Base-by-base conservation (phyloP, 2,113 vertebrate species). In the Reinhardtius hippoglossoides region DNA sequence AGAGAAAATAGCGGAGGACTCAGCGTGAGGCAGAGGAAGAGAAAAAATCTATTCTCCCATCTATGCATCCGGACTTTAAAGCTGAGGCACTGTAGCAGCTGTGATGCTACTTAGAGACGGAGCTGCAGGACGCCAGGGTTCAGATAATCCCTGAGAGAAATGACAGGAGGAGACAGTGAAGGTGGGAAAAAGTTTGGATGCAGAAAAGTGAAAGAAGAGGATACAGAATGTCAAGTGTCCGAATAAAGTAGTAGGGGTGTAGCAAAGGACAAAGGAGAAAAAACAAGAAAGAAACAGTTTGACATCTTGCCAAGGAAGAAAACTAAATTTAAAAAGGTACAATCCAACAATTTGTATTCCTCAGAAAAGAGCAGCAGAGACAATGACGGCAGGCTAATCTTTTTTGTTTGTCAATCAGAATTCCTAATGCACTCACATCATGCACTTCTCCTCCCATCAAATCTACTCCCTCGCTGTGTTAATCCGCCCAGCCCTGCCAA, bases 401-500 rank as follows among this genome's bases (percentile, higher is more conserved):
- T 67, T 71, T 89, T 75, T 86, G 79, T 91, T 90, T 87, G 78
- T 85, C 78, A 84, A 67, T 87, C 76, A 67, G 61, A 78, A 66
- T 68, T 78, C 56, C 54, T 85, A 81, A 86, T 89, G 74, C 78
- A 74, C 74, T 87, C 82, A 24, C 70, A 78, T 74, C 76, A 76
- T 72, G 24, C 56, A 26, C 57, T 64, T 81, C 81, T 83, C 31
- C 61, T 75, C 26, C 65, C 31, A 72, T 85, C 64, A 73, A 60
- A 82, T 82, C 23, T 71, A 63, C 74, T 74, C 9, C 61, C 50
- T 37, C 35, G 40, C 84, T 26, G 40, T 44, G 40, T 81, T 83
- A 85, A 83, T 87, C 78, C 26, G 16, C 52, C 52, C 64, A 55
- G 26, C 54, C 4, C 63, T 81, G 67, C 84, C 69, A 65, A 73